phyloP scores from a whole-genome alignment of 2,888 invertebrate species.

The Thymelicus acteon region DNA sequence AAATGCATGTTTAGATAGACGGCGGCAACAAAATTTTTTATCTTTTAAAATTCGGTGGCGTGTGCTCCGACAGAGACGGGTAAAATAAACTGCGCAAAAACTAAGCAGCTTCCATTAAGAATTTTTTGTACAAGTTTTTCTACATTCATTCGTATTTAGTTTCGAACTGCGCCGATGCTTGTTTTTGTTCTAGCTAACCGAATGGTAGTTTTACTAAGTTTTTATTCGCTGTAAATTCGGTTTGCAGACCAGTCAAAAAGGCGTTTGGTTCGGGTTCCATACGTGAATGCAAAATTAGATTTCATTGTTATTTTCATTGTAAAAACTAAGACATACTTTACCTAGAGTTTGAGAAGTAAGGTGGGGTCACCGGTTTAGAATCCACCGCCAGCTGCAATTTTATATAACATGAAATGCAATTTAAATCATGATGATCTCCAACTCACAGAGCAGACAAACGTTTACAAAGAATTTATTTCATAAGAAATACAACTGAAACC shows the following conservation, averaged over 20 bases:
- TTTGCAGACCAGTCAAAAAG: constrained; percentile 5
- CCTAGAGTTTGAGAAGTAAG: no score
- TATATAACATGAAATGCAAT: no score
- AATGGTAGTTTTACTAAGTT: constrained; percentile 23
- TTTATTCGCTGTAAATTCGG: constrained; percentile 1
- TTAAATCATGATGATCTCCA: no score
- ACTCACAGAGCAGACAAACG: no score
- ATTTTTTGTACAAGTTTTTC: constrained; percentile 20
- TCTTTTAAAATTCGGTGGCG: background rate
- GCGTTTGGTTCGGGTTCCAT: background rate
- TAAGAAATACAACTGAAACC: no score
- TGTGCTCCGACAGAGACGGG: background rate
- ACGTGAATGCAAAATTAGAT: background rate
- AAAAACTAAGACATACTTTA: background rate
- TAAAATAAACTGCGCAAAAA: constrained; percentile 27
- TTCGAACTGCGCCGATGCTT: constrained; percentile 16
- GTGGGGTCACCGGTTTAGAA: no score
- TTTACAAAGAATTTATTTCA: no score
- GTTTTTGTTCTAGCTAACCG: constrained; percentile 14
- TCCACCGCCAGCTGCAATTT: no score
- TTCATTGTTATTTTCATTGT: background rate
- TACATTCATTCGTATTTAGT: constrained; percentile 18
- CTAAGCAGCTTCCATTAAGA: constrained; percentile 31
- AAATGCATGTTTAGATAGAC: no score
- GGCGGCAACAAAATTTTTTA: background rate